These are phyloP conservation scores for Hydrolagus colliei DNA, from an alignment of 2,797 vertebrate genomes.

Conservation along the genomic window DNA sequence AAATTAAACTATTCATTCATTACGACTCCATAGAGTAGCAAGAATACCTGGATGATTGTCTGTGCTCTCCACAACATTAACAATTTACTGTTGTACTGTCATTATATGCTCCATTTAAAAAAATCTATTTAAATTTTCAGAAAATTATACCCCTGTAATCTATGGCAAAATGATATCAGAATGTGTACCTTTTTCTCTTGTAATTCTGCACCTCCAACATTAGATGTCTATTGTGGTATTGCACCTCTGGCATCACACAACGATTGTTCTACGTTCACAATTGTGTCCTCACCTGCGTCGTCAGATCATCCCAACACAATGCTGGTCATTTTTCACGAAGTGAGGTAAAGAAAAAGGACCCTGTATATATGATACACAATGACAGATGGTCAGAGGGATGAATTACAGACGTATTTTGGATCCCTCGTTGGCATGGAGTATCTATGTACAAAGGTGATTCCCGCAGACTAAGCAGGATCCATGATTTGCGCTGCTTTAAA, in stretches of 20 bases:
- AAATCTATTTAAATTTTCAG: neutral
- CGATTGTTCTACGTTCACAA: neutral
- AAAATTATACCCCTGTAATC: neutral
- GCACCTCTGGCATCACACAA: neutral
- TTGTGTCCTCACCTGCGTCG: neutral
- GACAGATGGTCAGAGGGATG: neutral
- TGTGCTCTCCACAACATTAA: no score
- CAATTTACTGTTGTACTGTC: neutral
- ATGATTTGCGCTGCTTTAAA: no score
- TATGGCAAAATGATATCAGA: neutral
- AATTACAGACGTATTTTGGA: neutral
- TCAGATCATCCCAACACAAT: neutral
- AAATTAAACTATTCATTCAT: no score
- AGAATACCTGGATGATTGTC: no score
- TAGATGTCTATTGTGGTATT: neutral
- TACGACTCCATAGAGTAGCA: no score
- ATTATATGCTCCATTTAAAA: neutral
- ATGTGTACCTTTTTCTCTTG: neutral
- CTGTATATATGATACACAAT: constrained; percentile 17
- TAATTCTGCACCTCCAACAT: constrained; percentile 22
- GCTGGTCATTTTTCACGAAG: constrained; percentile 9
- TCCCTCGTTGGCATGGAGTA: neutral
- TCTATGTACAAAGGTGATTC: neutral
- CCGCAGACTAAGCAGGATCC: neutral
- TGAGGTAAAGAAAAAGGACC: neutral